phyloP scores from a whole-genome alignment of 2,113 vertebrate species.

The Hemiprocne comata region DNA sequence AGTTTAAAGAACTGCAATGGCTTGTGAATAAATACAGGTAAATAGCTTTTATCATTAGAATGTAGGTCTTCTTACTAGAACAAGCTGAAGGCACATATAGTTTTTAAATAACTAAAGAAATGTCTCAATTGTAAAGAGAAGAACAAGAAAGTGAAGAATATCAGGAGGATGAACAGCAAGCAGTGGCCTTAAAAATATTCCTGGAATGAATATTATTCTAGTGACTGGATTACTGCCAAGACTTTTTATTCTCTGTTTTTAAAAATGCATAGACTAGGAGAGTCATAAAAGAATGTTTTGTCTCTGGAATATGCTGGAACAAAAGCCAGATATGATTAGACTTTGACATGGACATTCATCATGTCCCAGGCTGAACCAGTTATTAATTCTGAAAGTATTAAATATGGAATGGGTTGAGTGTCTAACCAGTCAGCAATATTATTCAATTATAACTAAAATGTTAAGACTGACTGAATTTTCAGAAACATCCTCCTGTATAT shows the following conservation, averaged over 20 bases:
- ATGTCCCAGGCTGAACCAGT: slow-evolving; percentile 49
- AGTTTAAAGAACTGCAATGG: not conserved
- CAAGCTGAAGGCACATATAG: not conserved
- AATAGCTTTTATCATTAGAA: not conserved
- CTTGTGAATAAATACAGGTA: not conserved
- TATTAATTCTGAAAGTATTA: slow-evolving; percentile 67
- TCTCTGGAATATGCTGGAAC: slow-evolving; percentile 62
- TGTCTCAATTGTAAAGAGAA: slow-evolving; percentile 1
- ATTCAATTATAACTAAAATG: slow-evolving; percentile 42
- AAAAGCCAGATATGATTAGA: slow-evolving; percentile 62
- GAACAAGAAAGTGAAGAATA: slow-evolving; percentile 43
- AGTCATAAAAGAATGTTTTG: slow-evolving; percentile 72
- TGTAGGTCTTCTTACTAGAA: not conserved
- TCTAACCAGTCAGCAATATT: slow-evolving; percentile 44
- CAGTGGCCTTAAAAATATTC: slow-evolving; percentile 57
- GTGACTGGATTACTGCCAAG: slow-evolving; percentile 72
- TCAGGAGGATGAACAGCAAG: slow-evolving; percentile 39
- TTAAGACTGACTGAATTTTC: not conserved
- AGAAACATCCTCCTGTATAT: not conserved
- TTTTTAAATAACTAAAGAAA: not conserved
- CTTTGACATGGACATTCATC: slow-evolving; percentile 67
- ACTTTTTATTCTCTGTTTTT: slow-evolving; percentile 68
- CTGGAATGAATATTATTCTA: slow-evolving; percentile 71
- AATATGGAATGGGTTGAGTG: not conserved
- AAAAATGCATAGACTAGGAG: slow-evolving; percentile 63